Percentiles rank a stretch among this genome's conserved stretches.
Conservation (phyloP, 2,113 vertebrate genomes). For the Cryptomyrus ogoouensis region DNA sequence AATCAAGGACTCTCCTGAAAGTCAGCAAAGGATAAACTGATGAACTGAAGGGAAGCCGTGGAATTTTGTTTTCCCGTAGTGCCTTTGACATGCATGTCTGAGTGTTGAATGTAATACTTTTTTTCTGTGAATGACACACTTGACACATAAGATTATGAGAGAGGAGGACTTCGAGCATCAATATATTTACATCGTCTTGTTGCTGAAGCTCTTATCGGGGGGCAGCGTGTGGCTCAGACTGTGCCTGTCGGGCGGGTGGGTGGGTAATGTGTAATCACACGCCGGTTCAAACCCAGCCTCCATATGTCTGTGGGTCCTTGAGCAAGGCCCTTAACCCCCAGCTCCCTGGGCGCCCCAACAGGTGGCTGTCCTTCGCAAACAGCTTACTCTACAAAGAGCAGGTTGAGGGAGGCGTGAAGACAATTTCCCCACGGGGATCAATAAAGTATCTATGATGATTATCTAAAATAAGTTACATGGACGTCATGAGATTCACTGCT, state of each 20-base stretch:
- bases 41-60: not conserved
- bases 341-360: too few relatives aligned
- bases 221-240: too few relatives aligned
- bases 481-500: not conserved
- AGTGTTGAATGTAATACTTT: not conserved
- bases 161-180: not conserved
- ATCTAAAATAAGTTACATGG: not conserved
- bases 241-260: too few relatives aligned
- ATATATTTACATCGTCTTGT: not conserved
- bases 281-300: too few relatives aligned
- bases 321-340: too few relatives aligned
- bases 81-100: not conserved
- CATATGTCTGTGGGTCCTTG: too few relatives aligned
- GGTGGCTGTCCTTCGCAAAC: too few relatives aligned
- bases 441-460: not conserved
- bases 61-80: not conserved
- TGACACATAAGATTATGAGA: not conserved
- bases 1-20: not conserved
- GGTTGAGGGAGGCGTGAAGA: too few relatives aligned
- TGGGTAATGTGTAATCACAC: too few relatives aligned
- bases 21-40: not conserved
- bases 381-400: too few relatives aligned
- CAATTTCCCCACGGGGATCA: too few relatives aligned
- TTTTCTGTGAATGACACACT: not conserved
- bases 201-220: not conserved